A percentile compares a stretch with the other conserved stretches of the same genome.
Evolutionary conservation across 2,113 vertebrate genomes (phyloP).

Genomic region (Varanus komodoensis): DNA sequence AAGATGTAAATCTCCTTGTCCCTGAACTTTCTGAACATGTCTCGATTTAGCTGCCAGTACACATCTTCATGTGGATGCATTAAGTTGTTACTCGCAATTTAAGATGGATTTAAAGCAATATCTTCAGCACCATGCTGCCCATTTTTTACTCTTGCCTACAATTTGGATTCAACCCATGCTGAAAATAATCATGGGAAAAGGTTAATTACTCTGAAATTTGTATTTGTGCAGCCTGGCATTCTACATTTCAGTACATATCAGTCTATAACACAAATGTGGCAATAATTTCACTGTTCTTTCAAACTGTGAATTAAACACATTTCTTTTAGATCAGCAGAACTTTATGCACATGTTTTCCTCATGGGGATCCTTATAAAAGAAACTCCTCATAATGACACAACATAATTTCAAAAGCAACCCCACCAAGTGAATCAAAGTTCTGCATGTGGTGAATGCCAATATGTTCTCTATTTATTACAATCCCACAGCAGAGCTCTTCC

Average conservation of each 20-base stretch:
- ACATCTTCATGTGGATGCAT: neutral
- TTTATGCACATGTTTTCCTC: slow-evolving; percentile 40
- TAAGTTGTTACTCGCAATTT: neutral
- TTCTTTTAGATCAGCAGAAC: neutral
- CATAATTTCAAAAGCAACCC: slow-evolving; percentile 8
- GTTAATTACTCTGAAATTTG: neutral
- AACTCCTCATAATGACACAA: slow-evolving; percentile 37
- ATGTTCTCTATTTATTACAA: slow-evolving; percentile 22
- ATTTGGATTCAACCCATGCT: neutral
- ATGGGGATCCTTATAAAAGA: slow-evolving; percentile 30
- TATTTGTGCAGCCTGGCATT: slow-evolving; percentile 21
- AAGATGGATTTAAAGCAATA: neutral
- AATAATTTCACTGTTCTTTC: neutral
- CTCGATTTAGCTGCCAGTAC: neutral
- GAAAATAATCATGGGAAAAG: neutral
- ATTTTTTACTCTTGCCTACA: neutral
- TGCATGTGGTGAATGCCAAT: slow-evolving; percentile 53
- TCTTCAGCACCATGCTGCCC: neutral
- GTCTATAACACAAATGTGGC: slow-evolving; percentile 40
- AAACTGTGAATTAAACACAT: neutral
- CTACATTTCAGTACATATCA: slow-evolving; percentile 8
- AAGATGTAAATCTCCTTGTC: neutral
- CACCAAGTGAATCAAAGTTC: slow-evolving; percentile 40
- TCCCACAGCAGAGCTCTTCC: slow-evolving; percentile 30
- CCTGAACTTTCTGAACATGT: neutral